phyloP scores from a whole-genome alignment of 1,140 invertebrate species.

The Zaprionus davidi region DNA sequence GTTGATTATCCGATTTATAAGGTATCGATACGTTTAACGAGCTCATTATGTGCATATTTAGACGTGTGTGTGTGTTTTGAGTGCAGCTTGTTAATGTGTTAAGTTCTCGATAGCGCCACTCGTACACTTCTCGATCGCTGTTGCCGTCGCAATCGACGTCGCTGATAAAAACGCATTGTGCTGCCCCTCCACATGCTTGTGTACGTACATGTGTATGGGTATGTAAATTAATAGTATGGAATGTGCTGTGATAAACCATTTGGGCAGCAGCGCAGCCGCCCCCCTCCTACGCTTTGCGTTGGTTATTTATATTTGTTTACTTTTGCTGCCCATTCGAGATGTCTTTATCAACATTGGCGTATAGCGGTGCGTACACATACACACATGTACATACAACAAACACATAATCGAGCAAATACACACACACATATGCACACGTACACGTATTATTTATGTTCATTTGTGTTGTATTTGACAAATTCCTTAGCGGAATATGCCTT shows the following conservation, averaged over 20 bases:
- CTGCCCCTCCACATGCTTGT: neutral
- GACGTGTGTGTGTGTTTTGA: neutral
- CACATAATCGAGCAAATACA: neutral
- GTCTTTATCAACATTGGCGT: conserved; percentile 43
- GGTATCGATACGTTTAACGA: neutral
- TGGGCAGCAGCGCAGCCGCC: neutral
- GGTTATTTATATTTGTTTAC: conserved; percentile 47
- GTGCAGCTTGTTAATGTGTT: conserved; percentile 49
- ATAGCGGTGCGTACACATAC: conserved; percentile 1
- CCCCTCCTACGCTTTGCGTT: neutral
- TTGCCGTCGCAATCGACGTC: neutral
- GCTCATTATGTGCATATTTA: neutral
- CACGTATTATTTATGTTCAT: conserved; percentile 7
- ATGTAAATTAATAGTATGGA: conserved; percentile 22
- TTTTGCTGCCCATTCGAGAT: conserved; percentile 37
- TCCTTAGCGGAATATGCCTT: conserved; percentile 49
- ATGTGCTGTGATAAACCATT: conserved; percentile 40
- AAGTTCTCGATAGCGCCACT: conserved; percentile 35
- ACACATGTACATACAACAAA: conserved; percentile 5
- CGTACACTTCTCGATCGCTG: conserved; percentile 2
- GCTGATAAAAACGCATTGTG: conserved; percentile 23
- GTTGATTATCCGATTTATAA: neutral
- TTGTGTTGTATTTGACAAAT: conserved; percentile 23
- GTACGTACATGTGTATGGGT: conserved; percentile 12
- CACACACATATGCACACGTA: conserved; percentile 18